These are phyloP conservation scores for Hofmannophila pseudospretella DNA, from an alignment of 2,888 invertebrate genomes.

Conservation along the genomic window DNA sequence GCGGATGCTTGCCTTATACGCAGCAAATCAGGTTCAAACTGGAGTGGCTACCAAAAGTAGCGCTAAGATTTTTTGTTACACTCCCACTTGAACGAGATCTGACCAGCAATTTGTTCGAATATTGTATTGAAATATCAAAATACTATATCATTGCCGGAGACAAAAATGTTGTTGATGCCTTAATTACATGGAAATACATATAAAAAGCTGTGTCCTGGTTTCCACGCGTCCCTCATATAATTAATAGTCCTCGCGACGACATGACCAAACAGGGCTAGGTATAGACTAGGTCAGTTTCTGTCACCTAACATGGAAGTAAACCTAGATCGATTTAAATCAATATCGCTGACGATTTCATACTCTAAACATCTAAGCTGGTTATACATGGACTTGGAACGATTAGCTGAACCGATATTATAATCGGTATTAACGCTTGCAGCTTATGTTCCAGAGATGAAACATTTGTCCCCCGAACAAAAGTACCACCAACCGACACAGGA, in stretches of 20 bases:
- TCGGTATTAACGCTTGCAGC: neutral
- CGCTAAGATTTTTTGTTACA: conserved; percentile 33
- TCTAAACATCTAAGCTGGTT: conserved; percentile 20
- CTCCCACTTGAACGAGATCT: conserved; percentile 22
- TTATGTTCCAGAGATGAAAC: conserved; percentile 25
- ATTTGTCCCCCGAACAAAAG: conserved; percentile 38
- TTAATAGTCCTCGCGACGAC: conserved; percentile 45
- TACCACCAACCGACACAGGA: conserved; percentile 58
- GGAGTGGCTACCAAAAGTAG: conserved; percentile 37
- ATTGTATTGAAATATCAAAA: conserved; percentile 36
- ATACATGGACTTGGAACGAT: neutral
- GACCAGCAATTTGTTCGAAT: conserved; percentile 32
- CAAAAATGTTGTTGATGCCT: conserved; percentile 27
- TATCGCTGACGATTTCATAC: conserved; percentile 32
- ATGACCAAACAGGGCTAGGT: conserved; percentile 51
- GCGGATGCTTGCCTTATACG: conserved; percentile 43
- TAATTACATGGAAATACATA: conserved; percentile 37
- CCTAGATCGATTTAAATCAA: conserved; percentile 41
- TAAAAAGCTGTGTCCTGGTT: conserved; percentile 47
- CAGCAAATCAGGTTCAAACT: conserved; percentile 28
- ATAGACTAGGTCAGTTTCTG: conserved; percentile 42
- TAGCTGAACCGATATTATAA: neutral
- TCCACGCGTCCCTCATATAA: conserved; percentile 39
- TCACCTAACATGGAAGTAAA: conserved; percentile 46
- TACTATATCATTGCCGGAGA: conserved; percentile 22